Base-by-base conservation (phyloP, 1,140 invertebrate genomes). In the Rhagoletis zephyria region DNA sequence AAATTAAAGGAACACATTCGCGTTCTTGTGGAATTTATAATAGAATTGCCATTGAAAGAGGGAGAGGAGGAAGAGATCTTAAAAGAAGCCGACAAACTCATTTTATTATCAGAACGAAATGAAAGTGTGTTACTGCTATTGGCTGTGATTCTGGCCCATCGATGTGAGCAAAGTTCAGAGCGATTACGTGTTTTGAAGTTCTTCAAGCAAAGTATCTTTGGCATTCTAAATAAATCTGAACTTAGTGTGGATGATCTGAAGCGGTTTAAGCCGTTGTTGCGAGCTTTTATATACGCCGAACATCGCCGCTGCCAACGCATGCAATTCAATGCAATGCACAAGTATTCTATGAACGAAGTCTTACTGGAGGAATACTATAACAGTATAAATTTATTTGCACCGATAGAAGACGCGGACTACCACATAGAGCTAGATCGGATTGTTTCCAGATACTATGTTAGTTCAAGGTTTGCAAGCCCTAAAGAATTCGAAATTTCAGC, bases 301-400 rank as follows among this genome's bases (percentile, higher is more conserved):
- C 74, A 81, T 30, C 74, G 74, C 1, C 45, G n/a, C 42, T 81
- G 74, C 16, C 74, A 30, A 7, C 48, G 74, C 10, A 19, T 19
- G 19, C 74, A 81, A 42, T 30, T 81, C 6, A 81, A 81, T 19
- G 74, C 74, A 56, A 19, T 81, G 16, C 45, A 6, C 6, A 81
- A n/a, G 9, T 4, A 12, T 6, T 19, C 74, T 0, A 9, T 81
- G 5, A n/a, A 81, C 16, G 48, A 81, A 81, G 74, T 81, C 6
- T 19, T 81, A 4, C n/a, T 7, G 3, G 16, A 56, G 56, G 56
- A 81, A 30, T 56, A 81, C 16, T 16, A 56, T 42, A 81, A 56
- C 19, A 30, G 74, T 30, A 81, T 81, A 10, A 81, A 81, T 59
- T 56, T 81, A 81, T 81, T 81, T 81, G 51, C 74, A 30, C 1